Evolutionary conservation across 1,140 invertebrate genomes (phyloP), one percentile per base, ranked within the genome.

Genomic region (Drosophila rufa): DNA sequence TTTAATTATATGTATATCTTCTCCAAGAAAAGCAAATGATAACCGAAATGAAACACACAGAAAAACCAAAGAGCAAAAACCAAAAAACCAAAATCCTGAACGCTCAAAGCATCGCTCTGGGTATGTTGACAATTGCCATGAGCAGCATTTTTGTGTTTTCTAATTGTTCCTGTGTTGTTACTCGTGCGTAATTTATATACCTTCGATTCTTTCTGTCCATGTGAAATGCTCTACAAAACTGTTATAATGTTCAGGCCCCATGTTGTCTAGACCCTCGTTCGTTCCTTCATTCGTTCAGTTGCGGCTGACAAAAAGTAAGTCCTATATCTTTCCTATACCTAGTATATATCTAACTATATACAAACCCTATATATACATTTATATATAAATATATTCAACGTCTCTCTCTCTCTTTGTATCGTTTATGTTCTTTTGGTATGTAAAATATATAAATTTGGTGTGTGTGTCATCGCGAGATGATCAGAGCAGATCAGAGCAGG

Each of bases 271-370:
- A 77, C 46, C 77, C 60, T 81, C 30, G 59, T 75, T 58, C 61
- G 59, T 80, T 58, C 61, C 62, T 75, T 75, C 62, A 51, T 79
- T 60, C 66, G 73, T 73, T 81, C 47, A 71, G 68, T 71, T 74
- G 45, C 58, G 71, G 80, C 68, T 69, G 80, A 77, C 68, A 57
- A 73, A 71, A 76, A 75, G 81, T 83, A 83, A 83, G 81, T 83
- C 47, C 27, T 56, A 71, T 36, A 71, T 42, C 46, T 73, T 51
- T 73, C 67, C 53, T 50, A 40, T 60, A 42, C 38, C 43, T 73
- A 73, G 67, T 73, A 73, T 73, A 66, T 61, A 50, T 46, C 19
- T 36, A 50, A 59, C 38, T 40, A 51, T 67, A 71, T 73, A 57
- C 66, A 71, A 46, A 68, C 33, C 36, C 36, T 15, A 36, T 66